phyloP scores from a whole-genome alignment of 2,113 vertebrate genomes.

The Microcebus griseorufus region DNA sequence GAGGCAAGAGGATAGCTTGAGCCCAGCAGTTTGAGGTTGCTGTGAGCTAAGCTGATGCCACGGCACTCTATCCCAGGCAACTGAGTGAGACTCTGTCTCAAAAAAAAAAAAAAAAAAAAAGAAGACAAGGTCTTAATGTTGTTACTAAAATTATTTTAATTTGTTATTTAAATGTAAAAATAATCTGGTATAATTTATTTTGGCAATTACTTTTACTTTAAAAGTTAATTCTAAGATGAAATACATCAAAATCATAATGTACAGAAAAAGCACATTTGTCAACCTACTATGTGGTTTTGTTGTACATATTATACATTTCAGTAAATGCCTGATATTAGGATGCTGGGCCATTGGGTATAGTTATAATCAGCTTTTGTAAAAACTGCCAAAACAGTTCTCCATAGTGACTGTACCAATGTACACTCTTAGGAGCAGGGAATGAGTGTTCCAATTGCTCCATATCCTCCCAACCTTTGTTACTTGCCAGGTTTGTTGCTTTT shows the following conservation, averaged over 20 bases:
- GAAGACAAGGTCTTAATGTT: neutral
- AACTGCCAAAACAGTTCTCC: neutral
- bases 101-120: too few relatives aligned
- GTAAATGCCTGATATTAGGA: neutral
- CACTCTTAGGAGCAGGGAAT: neutral
- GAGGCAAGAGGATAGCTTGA: too few relatives aligned
- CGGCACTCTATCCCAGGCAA: too few relatives aligned
- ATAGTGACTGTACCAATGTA: neutral
- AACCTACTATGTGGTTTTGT: neutral
- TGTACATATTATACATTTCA: neutral
- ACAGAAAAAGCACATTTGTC: neutral
- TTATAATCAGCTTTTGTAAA: neutral
- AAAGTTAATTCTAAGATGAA: slow-evolving; percentile 42
- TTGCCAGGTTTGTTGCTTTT: neutral
- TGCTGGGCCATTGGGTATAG: neutral
- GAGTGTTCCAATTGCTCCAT: neutral
- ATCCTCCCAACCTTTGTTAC: neutral
- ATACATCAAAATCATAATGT: neutral
- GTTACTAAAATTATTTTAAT: neutral
- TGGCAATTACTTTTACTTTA: neutral
- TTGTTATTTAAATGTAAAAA: slow-evolving; percentile 26
- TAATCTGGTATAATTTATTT: neutral
- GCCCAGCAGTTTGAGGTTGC: too few relatives aligned
- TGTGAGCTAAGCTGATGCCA: too few relatives aligned
- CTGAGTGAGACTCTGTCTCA: too few relatives aligned